These are phyloP conservation scores for Chaetoderma sp. DNA, from an alignment of 2,888 invertebrate species.

Conservation along the genomic window DNA sequence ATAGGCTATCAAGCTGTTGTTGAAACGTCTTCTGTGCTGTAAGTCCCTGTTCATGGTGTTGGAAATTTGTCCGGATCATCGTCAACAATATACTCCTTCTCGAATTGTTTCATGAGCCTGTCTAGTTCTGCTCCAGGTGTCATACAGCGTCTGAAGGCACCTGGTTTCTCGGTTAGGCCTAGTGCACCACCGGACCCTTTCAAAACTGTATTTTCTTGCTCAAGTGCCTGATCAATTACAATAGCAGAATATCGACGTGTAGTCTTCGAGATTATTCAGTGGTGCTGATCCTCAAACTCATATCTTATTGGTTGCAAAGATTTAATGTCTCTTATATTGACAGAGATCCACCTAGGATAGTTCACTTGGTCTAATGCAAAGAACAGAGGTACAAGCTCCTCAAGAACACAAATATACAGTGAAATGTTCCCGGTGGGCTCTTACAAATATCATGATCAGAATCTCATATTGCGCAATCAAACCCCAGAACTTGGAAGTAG, in stretches of 20 bases:
- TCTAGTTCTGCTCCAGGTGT: conserved; percentile 30
- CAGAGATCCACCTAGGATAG: too few species aligned
- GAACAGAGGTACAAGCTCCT: too few species aligned
- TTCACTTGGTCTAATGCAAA: too few species aligned
- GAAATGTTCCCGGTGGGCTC: conserved; percentile 1
- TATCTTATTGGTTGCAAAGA: not conserved
- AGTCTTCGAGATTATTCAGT: conserved; percentile 20
- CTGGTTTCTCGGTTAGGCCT: conserved; percentile 32
- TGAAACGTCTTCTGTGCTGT: conserved; percentile 27
- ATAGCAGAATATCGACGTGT: conserved; percentile 19
- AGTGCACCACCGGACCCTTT: conserved; percentile 35
- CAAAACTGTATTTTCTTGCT: conserved; percentile 33
- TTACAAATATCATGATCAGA: not conserved
- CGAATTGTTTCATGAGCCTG: conserved; percentile 21
- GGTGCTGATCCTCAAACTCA: not conserved
- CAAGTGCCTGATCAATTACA: conserved; percentile 36
- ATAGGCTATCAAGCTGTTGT: conserved; percentile 17
- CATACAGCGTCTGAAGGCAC: conserved; percentile 27
- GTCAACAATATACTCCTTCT: conserved; percentile 21
- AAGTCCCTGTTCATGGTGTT: conserved; percentile 32
- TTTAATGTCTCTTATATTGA: conserved; percentile 25
- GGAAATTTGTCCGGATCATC: not conserved
- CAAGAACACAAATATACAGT: conserved; percentile 14
- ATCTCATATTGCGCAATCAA: not conserved
- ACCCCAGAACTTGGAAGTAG: not conserved